phyloP scores from a whole-genome alignment of 37 sponge, comb jelly and placozoan genomes.

The Crambe crambe region DNA sequence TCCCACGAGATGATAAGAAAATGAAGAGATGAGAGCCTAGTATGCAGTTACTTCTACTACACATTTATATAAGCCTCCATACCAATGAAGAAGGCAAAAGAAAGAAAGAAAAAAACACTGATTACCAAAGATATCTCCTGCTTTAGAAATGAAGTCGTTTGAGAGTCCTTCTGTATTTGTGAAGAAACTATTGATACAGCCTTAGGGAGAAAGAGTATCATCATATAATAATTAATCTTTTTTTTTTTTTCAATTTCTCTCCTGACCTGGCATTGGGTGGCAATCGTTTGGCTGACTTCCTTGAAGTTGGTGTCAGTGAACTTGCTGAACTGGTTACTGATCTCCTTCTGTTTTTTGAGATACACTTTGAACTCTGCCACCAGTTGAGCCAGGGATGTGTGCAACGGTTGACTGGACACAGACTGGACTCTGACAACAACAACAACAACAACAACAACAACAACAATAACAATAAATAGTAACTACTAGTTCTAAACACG shows the following conservation, averaged over 20 bases:
- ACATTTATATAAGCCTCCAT: background rate
- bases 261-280: slow-evolving; percentile 47
- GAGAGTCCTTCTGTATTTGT: slow-evolving; percentile 51
- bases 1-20: too few relatives aligned
- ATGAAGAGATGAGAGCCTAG: too few relatives aligned
- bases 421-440: background rate
- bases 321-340: slow-evolving; percentile 45
- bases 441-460: background rate
- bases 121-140: slow-evolving; percentile 51
- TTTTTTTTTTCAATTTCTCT: background rate
- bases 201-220: slow-evolving; percentile 19
- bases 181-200: slow-evolving; percentile 11
- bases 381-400: slow-evolving; percentile 31
- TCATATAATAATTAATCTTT: background rate
- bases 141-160: slow-evolving; percentile 37
- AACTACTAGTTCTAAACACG: too few relatives aligned
- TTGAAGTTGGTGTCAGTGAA: slow-evolving; percentile 48
- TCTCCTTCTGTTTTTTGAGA: slow-evolving; percentile 55
- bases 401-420: slow-evolving; percentile 4
- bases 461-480: background rate
- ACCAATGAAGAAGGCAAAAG: background rate
- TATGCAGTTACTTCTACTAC: too few relatives aligned
- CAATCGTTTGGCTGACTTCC: slow-evolving; percentile 55
- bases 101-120: background rate
- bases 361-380: slow-evolving; percentile 29